Base-by-base conservation (phyloP, 2,888 invertebrate species). In the Cheilosia vulpina region DNA sequence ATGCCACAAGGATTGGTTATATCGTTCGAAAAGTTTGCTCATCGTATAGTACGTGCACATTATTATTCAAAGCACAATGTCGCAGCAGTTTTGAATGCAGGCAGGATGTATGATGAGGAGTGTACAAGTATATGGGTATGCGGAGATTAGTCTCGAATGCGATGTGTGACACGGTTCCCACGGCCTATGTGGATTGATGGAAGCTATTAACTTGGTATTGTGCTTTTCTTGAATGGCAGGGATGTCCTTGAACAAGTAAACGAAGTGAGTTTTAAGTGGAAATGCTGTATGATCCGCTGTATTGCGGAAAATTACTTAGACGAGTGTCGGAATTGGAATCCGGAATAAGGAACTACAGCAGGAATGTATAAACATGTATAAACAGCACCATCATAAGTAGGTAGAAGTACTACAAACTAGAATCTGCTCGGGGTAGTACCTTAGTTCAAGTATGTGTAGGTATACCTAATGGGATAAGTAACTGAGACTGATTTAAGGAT, bases 1-100 rank as follows among this genome's bases (percentile, higher is more conserved):
- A 73, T 52, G 50, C 55, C 66, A 73, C 66, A 63, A 66, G 72
- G 66, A 83, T 73, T 72, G 78, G 78, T 78, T 73, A 53, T 38
- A 77, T 78, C 45, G 21, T 53, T 60, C 38, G 15, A 15, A n/a
- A 68, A 27, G 58, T 68, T 68, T 55, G 13, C 58, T 52, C 38
- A 4, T 53, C 52, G 13, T n/a, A 15, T 41, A n/a, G n/a, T n/a
- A n/a, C 19, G 71, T 60, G 27, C 31, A 41, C 19, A 34, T 17
- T 31, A 31, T 27, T 15, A 52, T 57, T 65, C 27, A 52, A 47
- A 41, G 68, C 60, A 65, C 75, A 75, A 76, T 60, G 68, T 52
- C 50, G 19, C 21, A 52, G 50, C 43, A 38, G 41, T 68, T 68
- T 45, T 31, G 34, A 60, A 68, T 53, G 52, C 27, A 27, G 19